phyloP scores from a whole-genome alignment of 1,140 invertebrate genomes.

The Phymastichus coffea region DNA sequence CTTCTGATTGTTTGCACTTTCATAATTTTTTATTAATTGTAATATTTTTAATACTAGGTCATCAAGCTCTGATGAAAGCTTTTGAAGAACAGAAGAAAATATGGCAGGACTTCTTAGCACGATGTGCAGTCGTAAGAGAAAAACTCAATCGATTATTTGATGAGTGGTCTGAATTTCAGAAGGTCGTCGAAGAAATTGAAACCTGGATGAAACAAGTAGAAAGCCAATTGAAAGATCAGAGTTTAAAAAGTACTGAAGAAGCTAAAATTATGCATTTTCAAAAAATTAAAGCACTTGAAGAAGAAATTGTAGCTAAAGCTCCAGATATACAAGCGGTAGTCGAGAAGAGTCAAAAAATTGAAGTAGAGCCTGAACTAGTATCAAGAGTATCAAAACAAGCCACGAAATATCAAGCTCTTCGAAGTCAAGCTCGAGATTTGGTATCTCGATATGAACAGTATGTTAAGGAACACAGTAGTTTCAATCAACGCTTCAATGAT shows the following conservation, averaged over 20 bases:
- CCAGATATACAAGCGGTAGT: conserved; percentile 70
- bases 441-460: conserved; percentile 79
- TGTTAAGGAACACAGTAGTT: conserved; percentile 80
- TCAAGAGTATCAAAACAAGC: conserved; percentile 76
- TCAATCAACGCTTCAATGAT: conserved; percentile 75
- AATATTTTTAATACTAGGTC: conserved; percentile 59
- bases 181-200: conserved; percentile 72
- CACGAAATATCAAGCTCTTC: conserved; percentile 82
- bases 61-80: conserved; percentile 71
- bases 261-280: conserved; percentile 80
- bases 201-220: conserved; percentile 85
- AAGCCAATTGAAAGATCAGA: conserved; percentile 83
- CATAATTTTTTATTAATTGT: background rate
- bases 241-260: conserved; percentile 80
- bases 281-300: conserved; percentile 73
- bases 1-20: background rate
- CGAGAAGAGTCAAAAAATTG: conserved; percentile 70
- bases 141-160: conserved; percentile 71
- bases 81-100: conserved; percentile 73
- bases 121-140: conserved; percentile 67
- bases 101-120: conserved; percentile 76
- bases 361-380: conserved; percentile 75
- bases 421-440: conserved; percentile 78
- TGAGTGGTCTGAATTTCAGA: conserved; percentile 79
- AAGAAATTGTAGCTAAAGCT: conserved; percentile 72